Evolutionary conservation across 2,113 vertebrate genomes (phyloP).

Genomic region (Oxygymnocypris stewartii): DNA sequence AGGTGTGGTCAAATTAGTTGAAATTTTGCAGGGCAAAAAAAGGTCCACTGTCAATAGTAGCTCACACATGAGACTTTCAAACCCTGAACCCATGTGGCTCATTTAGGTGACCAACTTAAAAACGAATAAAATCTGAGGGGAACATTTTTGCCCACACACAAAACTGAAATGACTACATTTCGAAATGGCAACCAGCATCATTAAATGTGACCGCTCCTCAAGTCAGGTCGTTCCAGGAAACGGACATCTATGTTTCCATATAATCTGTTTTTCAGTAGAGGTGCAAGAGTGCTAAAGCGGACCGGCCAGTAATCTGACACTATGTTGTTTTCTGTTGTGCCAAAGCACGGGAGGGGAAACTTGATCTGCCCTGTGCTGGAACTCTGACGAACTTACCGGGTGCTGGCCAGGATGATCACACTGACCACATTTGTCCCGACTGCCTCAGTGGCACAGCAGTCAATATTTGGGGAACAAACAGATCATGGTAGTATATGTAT

Average conservation of each 20-base stretch:
- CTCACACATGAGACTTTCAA: neutral
- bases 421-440: neutral
- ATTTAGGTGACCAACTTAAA: neutral
- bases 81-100: neutral
- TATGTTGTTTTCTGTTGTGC: slow-evolving; percentile 42
- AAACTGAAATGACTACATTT: neutral
- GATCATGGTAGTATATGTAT: slow-evolving; percentile 56
- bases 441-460: slow-evolving; percentile 41
- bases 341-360: slow-evolving; percentile 47
- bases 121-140: neutral
- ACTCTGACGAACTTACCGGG: slow-evolving; percentile 47
- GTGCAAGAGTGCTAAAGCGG: slow-evolving; percentile 1
- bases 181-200: neutral
- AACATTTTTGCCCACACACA: neutral
- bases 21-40: no score
- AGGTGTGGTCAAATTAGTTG: neutral
- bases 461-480: slow-evolving; percentile 44
- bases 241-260: slow-evolving; percentile 5
- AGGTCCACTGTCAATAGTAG: neutral
- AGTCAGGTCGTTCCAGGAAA: neutral
- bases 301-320: slow-evolving; percentile 35
- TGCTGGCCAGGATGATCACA: neutral
- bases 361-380: slow-evolving; percentile 52
- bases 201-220: neutral
- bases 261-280: slow-evolving; percentile 20